Conservation (phyloP, 2,888 invertebrate genomes). For the Stegophylla sp. region DNA sequence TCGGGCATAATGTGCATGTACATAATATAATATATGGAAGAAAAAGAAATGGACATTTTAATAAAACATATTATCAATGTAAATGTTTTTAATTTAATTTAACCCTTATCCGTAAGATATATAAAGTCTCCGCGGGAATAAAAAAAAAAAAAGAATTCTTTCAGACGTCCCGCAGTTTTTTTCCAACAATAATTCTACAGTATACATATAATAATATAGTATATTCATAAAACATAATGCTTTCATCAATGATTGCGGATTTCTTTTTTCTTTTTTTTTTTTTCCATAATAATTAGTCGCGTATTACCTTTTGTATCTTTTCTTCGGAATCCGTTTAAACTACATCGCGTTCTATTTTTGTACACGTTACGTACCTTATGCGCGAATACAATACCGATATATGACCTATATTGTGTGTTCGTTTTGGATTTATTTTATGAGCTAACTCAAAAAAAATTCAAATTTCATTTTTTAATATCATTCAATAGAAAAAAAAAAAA, state of each 20-base stretch:
- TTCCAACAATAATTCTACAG: background rate
- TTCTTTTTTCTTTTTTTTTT: background rate
- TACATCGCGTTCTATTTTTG: too few relatives aligned
- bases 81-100: constrained; percentile 1
- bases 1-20: too few relatives aligned
- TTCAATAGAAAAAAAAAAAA: too few relatives aligned
- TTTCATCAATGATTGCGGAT: background rate
- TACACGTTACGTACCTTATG: too few relatives aligned
- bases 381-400: too few relatives aligned
- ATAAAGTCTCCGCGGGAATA: background rate
- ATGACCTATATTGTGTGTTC: too few relatives aligned
- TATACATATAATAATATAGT: background rate
- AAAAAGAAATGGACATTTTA: background rate
- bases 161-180: constrained; percentile 2
- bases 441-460: too few relatives aligned
- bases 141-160: background rate
- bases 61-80: background rate
- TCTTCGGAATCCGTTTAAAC: background rate
- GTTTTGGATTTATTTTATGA: too few relatives aligned
- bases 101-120: background rate
- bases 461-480: too few relatives aligned
- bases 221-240: background rate
- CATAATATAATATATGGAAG: too few relatives aligned
- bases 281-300: background rate
- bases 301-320: background rate